Base-by-base conservation (phyloP, 1,140 invertebrate species). In the Trichonephila inaurata region DNA sequence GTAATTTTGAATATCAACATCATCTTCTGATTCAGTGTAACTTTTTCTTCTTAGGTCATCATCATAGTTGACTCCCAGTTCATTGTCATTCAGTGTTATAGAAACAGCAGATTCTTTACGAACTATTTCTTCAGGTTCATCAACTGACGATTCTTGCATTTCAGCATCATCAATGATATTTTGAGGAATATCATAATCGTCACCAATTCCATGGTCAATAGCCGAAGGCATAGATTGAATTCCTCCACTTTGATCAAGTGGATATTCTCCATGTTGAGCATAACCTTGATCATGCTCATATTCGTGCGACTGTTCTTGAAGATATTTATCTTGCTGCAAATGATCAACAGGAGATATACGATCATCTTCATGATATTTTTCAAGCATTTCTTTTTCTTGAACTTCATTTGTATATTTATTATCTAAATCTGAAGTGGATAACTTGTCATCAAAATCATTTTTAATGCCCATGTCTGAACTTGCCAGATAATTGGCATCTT, bases 121-220 rank as follows among this genome's bases (percentile, higher is more conserved):
- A 6, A 83, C 61, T 18, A 89, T 89, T 90, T 94, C 93, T 61
- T 94, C 93, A 10, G 93, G 93, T 60, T 94, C 88, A 69, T 94
- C 92, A n/a, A 93, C 92, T 10, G 92, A 93, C 0, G 66, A 88
- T 89, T 93, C 92, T 82, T 93, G 92, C 92, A 93, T 93, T 61
- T 93, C 92, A 6, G 66, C 44, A 82, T 93, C 92, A 40, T 86
- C 60, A 51, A 88, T 85, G 24, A 93, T 93, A 44, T 93, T 81
- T 40, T 28, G 44, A 14, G 91, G 21, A 28, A 58, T 40, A 60
- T 87, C 91, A 51, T 81, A 93, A 64, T 88, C 64, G n/a, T 88
- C 85, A 21, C 33, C n/a, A 2, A 62, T 44, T 62, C 28, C 28
- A 12, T 44, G 87, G 18, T 10, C 8, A 33, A 88, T 21, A 14